phyloP scores from a whole-genome alignment of 2,113 vertebrate genomes.

The Falcunculus frontatus region DNA sequence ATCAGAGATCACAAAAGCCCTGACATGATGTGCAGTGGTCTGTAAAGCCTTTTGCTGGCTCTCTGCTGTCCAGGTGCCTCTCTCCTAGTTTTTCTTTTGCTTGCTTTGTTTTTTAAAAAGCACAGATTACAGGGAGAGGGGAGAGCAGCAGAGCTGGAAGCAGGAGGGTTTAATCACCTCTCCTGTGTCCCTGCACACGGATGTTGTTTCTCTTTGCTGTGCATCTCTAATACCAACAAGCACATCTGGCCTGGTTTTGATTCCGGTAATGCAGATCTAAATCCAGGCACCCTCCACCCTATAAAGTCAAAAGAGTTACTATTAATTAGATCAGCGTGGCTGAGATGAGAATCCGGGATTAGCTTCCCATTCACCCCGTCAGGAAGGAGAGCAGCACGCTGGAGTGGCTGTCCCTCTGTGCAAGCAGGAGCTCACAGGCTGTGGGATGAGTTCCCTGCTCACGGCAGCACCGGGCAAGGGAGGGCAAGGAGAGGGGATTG shows the following conservation, averaged over 20 bases:
- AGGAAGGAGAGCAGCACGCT: not conserved
- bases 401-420: not conserved
- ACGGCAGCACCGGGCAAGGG: not conserved
- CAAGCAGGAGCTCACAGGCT: not conserved
- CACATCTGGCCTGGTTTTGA: not conserved
- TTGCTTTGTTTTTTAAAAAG: not conserved
- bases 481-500: not conserved
- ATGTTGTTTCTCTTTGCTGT: not conserved
- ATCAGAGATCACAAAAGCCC: not conserved
- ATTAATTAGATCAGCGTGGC: slow-evolving; percentile 30
- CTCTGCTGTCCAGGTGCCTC: not conserved
- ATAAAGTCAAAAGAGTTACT: slow-evolving; percentile 1
- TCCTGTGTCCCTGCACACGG: not conserved
- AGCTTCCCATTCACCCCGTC: not conserved
- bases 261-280: not conserved
- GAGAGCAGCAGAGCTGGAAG: not conserved
- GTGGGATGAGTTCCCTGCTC: not conserved
- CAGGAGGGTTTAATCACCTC: not conserved
- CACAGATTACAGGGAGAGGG: not conserved
- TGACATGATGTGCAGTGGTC: not conserved
- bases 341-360: slow-evolving; percentile 42
- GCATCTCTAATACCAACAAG: not conserved
- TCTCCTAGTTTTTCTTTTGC: not conserved
- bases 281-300: not conserved
- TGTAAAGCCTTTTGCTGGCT: not conserved